Conservation (phyloP, 2,888 invertebrate species). For the Phortica magna region DNA sequence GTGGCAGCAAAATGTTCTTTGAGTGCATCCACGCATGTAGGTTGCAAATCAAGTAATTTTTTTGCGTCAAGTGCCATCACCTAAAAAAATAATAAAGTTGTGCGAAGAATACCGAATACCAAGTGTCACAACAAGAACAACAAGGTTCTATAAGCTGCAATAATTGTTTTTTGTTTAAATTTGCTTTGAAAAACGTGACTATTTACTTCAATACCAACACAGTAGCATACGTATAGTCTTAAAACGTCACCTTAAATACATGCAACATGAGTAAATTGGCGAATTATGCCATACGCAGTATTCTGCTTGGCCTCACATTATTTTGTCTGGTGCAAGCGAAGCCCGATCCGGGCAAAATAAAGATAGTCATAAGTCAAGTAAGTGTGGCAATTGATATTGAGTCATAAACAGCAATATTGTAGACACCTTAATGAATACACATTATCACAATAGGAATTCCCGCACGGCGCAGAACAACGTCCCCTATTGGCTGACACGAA, state of each 20-base stretch:
- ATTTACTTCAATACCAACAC: background rate
- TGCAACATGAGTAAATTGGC: background rate
- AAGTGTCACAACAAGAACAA: background rate
- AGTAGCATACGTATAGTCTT: background rate
- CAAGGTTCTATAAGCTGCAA: background rate
- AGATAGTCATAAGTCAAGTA: background rate
- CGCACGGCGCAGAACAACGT: constrained; percentile 77
- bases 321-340: background rate
- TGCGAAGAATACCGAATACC: no score
- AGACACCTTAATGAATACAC: background rate
- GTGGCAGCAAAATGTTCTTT: no score
- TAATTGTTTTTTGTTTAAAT: background rate
- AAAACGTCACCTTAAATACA: background rate
- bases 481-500: constrained; percentile 85
- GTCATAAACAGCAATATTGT: background rate
- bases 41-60: no score
- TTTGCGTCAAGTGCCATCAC: no score
- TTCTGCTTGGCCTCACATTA: background rate
- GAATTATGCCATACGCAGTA: background rate
- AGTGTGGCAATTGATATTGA: background rate
- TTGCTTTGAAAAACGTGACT: background rate
- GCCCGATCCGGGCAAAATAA: constrained; percentile 8
- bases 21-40: no score
- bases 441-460: constrained; percentile 53
- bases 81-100: no score